These are phyloP conservation scores for Achatina immaculata DNA, from an alignment of 1,140 invertebrate species.

Conservation along the genomic window DNA sequence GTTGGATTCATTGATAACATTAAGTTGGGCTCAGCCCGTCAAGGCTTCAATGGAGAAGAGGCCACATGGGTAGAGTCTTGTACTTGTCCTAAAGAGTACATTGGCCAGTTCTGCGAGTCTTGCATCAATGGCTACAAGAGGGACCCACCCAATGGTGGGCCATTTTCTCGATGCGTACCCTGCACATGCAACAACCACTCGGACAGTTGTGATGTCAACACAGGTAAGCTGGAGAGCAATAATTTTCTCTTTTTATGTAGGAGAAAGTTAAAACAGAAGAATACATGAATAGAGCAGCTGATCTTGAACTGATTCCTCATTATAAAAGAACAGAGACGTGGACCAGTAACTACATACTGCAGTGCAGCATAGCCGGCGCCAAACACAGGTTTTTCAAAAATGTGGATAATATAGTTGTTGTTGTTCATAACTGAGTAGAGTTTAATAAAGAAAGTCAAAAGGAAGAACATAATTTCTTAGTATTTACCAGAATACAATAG, in stretches of 20 bases:
- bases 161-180: slow-evolving; percentile 91
- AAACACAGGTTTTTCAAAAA: too few species aligned
- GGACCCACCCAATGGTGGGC: slow-evolving; percentile 88
- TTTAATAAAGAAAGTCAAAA: too few species aligned
- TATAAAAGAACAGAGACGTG: too few species aligned
- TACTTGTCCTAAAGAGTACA: slow-evolving; percentile 90
- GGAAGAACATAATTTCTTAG: too few species aligned
- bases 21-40: slow-evolving; percentile 85
- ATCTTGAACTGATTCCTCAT: too few species aligned
- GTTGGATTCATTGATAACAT: slow-evolving; percentile 91
- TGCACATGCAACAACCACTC: slow-evolving; percentile 97
- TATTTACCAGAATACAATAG: too few species aligned
- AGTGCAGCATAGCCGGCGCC: too few species aligned
- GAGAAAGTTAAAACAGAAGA: background rate
- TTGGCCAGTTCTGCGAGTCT: slow-evolving; percentile 95
- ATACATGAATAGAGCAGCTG: too few species aligned
- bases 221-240: slow-evolving; percentile 79
- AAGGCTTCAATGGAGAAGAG: slow-evolving; percentile 81
- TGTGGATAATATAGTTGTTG: too few species aligned
- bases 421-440: too few species aligned
- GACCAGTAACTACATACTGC: too few species aligned
- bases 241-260: background rate
- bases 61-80: slow-evolving; percentile 96
- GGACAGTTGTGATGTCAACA: slow-evolving; percentile 94
- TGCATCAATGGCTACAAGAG: slow-evolving; percentile 94